A percentile compares a stretch with the other conserved stretches of the same genome.
phyloP scores from a whole-genome alignment of 2,113 vertebrate species.

The Grallaria varia region DNA sequence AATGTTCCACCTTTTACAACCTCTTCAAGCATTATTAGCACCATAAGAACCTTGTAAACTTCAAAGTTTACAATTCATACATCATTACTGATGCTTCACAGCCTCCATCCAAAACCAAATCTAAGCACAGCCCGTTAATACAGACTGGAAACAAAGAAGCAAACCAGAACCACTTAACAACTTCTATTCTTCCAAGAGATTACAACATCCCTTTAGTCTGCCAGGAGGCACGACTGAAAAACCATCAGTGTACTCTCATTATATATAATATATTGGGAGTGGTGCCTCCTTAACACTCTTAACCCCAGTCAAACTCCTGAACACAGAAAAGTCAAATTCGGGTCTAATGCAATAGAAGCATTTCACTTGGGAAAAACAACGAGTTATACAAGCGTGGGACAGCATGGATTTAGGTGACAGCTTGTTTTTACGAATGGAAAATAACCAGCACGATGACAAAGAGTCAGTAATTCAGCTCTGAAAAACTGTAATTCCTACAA shows the following conservation, averaged over 20 bases:
- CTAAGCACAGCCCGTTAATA: background rate
- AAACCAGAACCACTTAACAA: background rate
- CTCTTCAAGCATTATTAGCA: background rate
- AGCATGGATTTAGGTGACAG: background rate
- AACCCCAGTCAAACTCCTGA: background rate
- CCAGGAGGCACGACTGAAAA: background rate
- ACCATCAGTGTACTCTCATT: background rate
- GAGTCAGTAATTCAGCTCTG: conserved; percentile 7
- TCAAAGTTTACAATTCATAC: background rate
- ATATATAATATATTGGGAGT: background rate
- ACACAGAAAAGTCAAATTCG: background rate
- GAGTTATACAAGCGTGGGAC: background rate
- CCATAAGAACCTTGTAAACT: background rate
- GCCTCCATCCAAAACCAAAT: background rate
- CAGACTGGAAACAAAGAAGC: background rate
- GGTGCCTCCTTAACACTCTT: background rate
- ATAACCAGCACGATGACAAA: background rate
- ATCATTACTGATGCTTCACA: background rate
- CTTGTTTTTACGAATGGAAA: conserved; percentile 13
- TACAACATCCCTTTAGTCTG: background rate
- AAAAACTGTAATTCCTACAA: conserved; percentile 14
- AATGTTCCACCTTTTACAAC: background rate
- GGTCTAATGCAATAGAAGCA: background rate
- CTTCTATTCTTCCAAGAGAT: background rate
- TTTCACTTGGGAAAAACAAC: conserved; percentile 6